A percentile compares a stretch with the other conserved stretches of the same genome.
phyloP scores from a whole-genome alignment of 2,888 invertebrate species.

The Stenodera caucasica region DNA sequence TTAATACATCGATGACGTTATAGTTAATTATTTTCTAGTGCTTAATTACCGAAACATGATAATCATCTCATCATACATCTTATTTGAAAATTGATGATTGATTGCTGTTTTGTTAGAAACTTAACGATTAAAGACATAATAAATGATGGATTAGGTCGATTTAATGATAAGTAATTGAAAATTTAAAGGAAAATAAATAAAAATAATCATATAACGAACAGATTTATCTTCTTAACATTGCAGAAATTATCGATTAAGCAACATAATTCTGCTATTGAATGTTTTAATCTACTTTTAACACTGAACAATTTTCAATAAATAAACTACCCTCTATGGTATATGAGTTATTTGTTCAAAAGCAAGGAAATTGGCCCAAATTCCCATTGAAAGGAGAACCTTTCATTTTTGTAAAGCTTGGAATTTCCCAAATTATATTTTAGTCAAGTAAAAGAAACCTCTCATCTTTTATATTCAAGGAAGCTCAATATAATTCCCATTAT shows the following conservation, averaged over 20 bases:
- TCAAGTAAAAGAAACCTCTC: background rate
- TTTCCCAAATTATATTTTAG: background rate
- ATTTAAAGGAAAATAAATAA: background rate
- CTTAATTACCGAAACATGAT: slow-evolving; percentile 52
- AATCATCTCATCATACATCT: slow-evolving; percentile 52
- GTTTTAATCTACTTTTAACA: too few relatives aligned
- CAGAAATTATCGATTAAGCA: too few relatives aligned
- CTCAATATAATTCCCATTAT: background rate
- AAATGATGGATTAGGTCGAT: slow-evolving; percentile 39
- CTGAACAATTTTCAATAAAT: too few relatives aligned
- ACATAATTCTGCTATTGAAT: too few relatives aligned
- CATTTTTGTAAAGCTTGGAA: background rate
- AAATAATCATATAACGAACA: background rate
- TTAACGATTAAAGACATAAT: slow-evolving; percentile 39
- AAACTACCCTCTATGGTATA: too few relatives aligned
- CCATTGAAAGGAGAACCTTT: too few relatives aligned
- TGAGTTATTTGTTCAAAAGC: too few relatives aligned
- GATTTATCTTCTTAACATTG: too few relatives aligned
- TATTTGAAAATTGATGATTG: slow-evolving; percentile 44
- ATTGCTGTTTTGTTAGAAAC: slow-evolving; percentile 45
- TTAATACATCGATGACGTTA: slow-evolving; percentile 50
- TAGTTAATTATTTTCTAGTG: slow-evolving; percentile 52
- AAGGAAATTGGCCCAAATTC: too few relatives aligned
- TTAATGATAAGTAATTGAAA: background rate
- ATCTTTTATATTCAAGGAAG: background rate